Base-by-base conservation (phyloP, 2,797 vertebrate species). In the Columba guinea region DNA sequence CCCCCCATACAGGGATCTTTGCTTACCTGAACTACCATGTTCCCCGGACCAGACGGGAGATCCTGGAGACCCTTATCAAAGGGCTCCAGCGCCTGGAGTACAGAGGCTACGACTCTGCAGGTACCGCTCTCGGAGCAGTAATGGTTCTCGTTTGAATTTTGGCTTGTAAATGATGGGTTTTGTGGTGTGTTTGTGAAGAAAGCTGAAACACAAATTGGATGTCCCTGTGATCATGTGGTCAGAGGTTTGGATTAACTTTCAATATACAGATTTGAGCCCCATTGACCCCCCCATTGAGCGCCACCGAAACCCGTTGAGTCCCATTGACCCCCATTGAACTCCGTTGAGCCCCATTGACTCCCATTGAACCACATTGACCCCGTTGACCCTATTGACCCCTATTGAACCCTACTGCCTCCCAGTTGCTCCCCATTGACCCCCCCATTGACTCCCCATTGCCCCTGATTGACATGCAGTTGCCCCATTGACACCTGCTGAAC, bases 1-100 rank as follows among this genome's bases (percentile, higher is more conserved):
- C 18, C 49, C 49, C n/a, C 75, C 70, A 3, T 53, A 0, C 90
- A 99, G 99, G 99, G 97, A 99, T 99, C 96, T 99, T 99, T 98
- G 99, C 99, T 73, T 99, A 99, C 98, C 98, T 99, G 95, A 99
- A 99, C 97, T 99, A 99, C 97, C 99, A 99, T 74, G 99, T 99
- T 90, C 99, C 99, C 86, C 98, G 98, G 97, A 99, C 98, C 68
- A 98, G 99, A 32, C 96, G 99, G 63, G 99, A 99, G 96, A 99
- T 99, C 98, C 98, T 99, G 97, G 99, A 99, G 97, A 99, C 99
- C 60, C 99, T 99, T 18, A 98, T 99, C 90, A 99, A 99, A 97
- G 99, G 99, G 84, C 98, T 99, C 46, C 98, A 97, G 92, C 98
- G 99, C 79, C 97, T 99, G 97, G 99, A 99, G 95, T 99, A 99